phyloP scores from a whole-genome alignment of 2,888 invertebrate species.

The Pseudococcus jackbeardsleyi region DNA sequence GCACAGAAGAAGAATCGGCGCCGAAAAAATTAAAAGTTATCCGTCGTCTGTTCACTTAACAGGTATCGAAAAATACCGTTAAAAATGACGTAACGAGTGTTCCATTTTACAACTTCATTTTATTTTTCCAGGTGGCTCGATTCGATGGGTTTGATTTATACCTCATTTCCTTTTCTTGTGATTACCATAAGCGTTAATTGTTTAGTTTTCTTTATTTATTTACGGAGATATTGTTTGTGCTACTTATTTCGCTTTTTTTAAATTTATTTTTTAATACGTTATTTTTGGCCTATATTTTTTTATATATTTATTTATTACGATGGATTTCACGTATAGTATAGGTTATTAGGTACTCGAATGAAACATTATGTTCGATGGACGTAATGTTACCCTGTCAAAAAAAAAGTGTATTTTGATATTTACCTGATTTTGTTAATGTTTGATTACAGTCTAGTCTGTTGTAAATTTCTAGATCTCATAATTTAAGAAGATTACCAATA shows the following conservation, averaged over 20 bases:
- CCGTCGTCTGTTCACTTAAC: conserved; percentile 60
- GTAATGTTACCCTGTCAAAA: neutral
- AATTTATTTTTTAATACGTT: conserved; percentile 37
- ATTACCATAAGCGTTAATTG: conserved; percentile 31
- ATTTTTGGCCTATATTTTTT: neutral
- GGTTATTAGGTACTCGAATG: neutral
- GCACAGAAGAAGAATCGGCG: conserved; percentile 53
- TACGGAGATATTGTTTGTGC: neutral
- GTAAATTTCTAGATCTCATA: conserved; percentile 63
- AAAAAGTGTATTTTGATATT: conserved; percentile 38
- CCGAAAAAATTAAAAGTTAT: conserved; percentile 58
- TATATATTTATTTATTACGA: neutral
- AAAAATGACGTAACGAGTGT: neutral
- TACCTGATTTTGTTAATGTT: conserved; percentile 22
- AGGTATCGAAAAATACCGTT: conserved; percentile 29
- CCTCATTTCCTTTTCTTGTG: neutral
- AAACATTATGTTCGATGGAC: neutral
- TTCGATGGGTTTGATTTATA: neutral
- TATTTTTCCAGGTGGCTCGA: neutral
- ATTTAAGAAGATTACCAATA: conserved; percentile 58
- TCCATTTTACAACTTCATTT: neutral
- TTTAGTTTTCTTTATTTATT: neutral
- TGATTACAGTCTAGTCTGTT: conserved; percentile 63
- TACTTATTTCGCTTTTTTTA: neutral
- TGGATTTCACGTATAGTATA: conserved; percentile 2